Evolutionary conservation across 2,113 vertebrate genomes (phyloP).

Genomic region (Axis porcinus): DNA sequence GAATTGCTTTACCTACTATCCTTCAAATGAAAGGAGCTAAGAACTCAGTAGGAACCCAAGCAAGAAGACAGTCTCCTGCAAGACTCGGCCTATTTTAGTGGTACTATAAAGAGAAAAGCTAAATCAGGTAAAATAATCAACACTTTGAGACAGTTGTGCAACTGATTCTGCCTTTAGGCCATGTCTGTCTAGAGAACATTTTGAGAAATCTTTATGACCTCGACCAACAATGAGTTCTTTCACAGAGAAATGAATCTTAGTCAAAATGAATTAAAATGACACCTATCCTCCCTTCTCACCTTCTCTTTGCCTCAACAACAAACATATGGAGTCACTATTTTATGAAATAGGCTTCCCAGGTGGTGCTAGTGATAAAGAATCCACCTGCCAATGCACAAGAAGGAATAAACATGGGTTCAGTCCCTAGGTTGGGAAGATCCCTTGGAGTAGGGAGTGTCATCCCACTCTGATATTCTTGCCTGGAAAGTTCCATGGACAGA

Average conservation of each 20-base stretch:
- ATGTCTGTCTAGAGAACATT: not conserved
- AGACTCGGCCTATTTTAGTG: not conserved
- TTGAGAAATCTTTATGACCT: not conserved
- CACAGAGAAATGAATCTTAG: not conserved
- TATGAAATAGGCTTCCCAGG: not conserved
- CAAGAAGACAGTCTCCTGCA: not conserved
- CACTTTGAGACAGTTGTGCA: not conserved
- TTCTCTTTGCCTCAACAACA: not conserved
- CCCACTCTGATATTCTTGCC: not conserved
- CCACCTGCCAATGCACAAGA: not conserved
- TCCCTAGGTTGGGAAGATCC: not conserved
- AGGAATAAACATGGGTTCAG: not conserved
- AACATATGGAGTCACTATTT: not conserved
- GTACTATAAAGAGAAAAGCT: not conserved
- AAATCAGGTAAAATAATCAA: not conserved
- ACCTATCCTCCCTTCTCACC: not conserved
- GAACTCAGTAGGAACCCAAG: not conserved
- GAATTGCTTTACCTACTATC: not conserved
- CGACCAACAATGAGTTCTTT: not conserved
- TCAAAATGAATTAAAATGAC: not conserved
- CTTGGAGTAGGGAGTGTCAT: not conserved
- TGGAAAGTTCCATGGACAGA: not conserved
- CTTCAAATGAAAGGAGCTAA: not conserved
- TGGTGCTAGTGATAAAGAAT: not conserved
- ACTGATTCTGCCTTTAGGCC: not conserved